Evolutionary conservation across 1,140 invertebrate species (phyloP), one percentile per base, ranked within the genome.

Genomic region (Episyrphus balteatus): DNA sequence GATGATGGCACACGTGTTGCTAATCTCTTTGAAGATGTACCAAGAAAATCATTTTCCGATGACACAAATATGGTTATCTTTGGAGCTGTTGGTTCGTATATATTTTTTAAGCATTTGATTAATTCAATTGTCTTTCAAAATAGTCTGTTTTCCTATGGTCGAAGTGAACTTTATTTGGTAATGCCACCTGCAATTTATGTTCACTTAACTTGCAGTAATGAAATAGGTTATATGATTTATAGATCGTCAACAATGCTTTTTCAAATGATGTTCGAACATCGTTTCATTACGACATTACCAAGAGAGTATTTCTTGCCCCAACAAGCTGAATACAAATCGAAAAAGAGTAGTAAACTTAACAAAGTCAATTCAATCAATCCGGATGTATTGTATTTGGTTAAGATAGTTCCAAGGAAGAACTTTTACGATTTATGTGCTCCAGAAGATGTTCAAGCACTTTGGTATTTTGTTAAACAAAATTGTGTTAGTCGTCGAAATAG

Each of bases 381-480:
- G 2, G 63, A 75, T 32, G 70, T 66, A 39, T 51, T 79, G 32
- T 75, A 76, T 51, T 56, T 80, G 39, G 69, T 79, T 0, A 75
- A 74, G 50, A 73, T 79, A 44, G 68, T 68, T 30, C 71, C 73
- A 32, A 72, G 74, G 17, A 57, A 63, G 13, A 68, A 73, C 47
- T 54, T 76, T 2, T 72, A 53, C 31, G 55, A 68, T 14, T 50
- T 74, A 3, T 75, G 73, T 40, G 56, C 61, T 12, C 45, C 66
- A 1, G 69, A 70, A 34, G 70, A 78, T 53, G 50, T 80, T 32
- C 68, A 72, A 15, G 62, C 74, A 3, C 56, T 79, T 2, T 79
- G 75, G 73, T 79, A 74, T 55, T 80, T 79, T 51, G 74, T 79
- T 19, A 73, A 74, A 50, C 76, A 75, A 34, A 73, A 78, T 53